Evolutionary conservation across 2,888 invertebrate species (phyloP).

Genomic region (Drosophila sordidapex): DNA sequence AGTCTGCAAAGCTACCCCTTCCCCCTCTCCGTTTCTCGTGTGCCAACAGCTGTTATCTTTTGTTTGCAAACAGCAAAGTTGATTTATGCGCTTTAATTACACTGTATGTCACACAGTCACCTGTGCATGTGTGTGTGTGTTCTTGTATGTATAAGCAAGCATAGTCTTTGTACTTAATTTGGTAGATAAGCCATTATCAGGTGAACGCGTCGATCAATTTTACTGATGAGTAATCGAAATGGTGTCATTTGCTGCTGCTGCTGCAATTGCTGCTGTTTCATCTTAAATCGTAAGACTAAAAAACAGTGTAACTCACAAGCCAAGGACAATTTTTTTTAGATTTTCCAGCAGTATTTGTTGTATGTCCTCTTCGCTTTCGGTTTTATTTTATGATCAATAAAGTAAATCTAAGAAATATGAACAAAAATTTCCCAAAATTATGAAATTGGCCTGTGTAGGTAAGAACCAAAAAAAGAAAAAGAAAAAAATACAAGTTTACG

Average conservation of each 20-base stretch:
- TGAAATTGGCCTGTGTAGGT: conserved; percentile 53
- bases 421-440: conserved; percentile 24
- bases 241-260: conserved; percentile 14
- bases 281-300: conserved; percentile 25
- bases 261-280: conserved; percentile 38
- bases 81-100: conserved; percentile 46
- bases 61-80: conserved; percentile 24
- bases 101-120: conserved; percentile 33
- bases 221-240: conserved; percentile 60
- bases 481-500: conserved; percentile 7
- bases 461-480: conserved; percentile 24
- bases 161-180: conserved; percentile 41
- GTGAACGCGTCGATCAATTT: conserved; percentile 23
- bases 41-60: conserved; percentile 21
- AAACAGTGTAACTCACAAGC: conserved; percentile 2
- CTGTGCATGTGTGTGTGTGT: neutral
- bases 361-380: neutral
- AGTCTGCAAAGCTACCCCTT: conserved; percentile 27
- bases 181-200: conserved; percentile 60
- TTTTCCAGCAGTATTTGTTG: neutral
- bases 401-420: conserved; percentile 11
- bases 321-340: neutral
- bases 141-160: neutral
- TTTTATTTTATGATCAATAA: neutral
- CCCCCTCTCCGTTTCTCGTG: neutral